Evolutionary conservation across 2,113 vertebrate genomes (phyloP), one percentile per base, ranked within the genome.

Genomic region (Thalassoma bifasciatum): DNA sequence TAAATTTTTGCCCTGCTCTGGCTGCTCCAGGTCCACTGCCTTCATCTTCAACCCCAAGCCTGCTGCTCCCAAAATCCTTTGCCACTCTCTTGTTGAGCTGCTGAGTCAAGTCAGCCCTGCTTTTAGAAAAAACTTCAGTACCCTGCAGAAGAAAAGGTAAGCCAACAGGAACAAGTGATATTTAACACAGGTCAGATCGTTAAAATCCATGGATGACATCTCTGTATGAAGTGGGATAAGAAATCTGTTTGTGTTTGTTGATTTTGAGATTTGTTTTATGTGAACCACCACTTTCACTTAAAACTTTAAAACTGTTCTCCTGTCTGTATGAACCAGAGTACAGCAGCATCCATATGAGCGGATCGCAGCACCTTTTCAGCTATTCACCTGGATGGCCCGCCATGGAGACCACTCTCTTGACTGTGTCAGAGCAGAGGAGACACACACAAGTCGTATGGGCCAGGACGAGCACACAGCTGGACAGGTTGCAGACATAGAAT

Each of bases 41-140:
- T 98, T 96, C 83, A 95, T 87, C 84, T 99, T 99, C 89, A 99
- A 96, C 87, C 98, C 98, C 54, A 99, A 98, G 83, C 97, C 97
- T 54, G 96, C 96, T 58, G 94, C 91, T 75, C 97, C 98, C 79
- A 97, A 95, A 81, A 94, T 96, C 93, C 95, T 98, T 74, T 96
- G 96, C 93, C 98, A 99, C 92, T 97, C 96, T 86, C 90, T 99
- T 58, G 95, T 98, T 63, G 97, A 99, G 85, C 95, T 99, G 51
- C 92, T 99, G 81, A 95, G 93, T 90, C 97, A 98, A 85, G 95
- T 98, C 92, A 99, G 97, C 91, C 96, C 96, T 17, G 89, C 94
- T 73, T 99, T 99, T 93, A 99, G 95, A 93, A 99, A 95, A 90
- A 96, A 95, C 91, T 98, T 98, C 23, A 94, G 92, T 0, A 77